A percentile compares a stretch with the other conserved stretches of the same genome.
These are phyloP conservation scores for Drosophila eohydei DNA, from an alignment of 2,888 invertebrate species.

Conservation along the genomic window DNA sequence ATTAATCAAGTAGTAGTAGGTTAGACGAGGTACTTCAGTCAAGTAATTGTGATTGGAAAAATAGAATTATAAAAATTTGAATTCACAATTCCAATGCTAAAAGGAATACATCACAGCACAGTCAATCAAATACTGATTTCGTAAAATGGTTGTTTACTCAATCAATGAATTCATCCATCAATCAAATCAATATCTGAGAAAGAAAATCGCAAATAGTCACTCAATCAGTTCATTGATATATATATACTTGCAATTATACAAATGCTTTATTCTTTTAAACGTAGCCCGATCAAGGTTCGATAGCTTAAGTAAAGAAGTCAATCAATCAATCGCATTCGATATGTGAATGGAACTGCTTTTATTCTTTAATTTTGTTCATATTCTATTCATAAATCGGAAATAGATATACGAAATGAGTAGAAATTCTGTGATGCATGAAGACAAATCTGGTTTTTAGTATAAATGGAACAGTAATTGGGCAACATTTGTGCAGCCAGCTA, in stretches of 20 bases:
- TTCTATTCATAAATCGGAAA: neutral
- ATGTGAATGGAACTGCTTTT: neutral
- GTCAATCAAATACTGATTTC: neutral
- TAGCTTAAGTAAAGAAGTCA: neutral
- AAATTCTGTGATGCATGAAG: constrained; percentile 17
- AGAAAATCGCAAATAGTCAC: too few relatives aligned
- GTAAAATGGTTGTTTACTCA: neutral
- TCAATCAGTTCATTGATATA: neutral
- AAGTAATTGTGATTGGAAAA: too few relatives aligned
- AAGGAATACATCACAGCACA: neutral
- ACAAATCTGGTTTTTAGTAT: neutral
- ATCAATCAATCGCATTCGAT: neutral
- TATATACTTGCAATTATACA: too few relatives aligned
- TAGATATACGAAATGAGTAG: neutral
- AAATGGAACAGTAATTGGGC: constrained; percentile 10
- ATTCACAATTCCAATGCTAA: neutral
- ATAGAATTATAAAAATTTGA: too few relatives aligned
- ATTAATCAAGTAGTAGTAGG: neutral
- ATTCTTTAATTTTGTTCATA: neutral
- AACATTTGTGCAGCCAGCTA: constrained; percentile 1
- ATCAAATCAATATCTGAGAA: neutral
- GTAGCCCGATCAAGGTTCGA: neutral
- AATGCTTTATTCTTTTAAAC: neutral
- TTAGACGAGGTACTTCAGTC: too few relatives aligned
- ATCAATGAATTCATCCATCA: neutral